A percentile compares a stretch with the other conserved stretches of the same genome.
These are phyloP conservation scores for Agelas oroides DNA, from an alignment of 37 sponge, comb jelly and placozoan species.

Conservation along the genomic window DNA sequence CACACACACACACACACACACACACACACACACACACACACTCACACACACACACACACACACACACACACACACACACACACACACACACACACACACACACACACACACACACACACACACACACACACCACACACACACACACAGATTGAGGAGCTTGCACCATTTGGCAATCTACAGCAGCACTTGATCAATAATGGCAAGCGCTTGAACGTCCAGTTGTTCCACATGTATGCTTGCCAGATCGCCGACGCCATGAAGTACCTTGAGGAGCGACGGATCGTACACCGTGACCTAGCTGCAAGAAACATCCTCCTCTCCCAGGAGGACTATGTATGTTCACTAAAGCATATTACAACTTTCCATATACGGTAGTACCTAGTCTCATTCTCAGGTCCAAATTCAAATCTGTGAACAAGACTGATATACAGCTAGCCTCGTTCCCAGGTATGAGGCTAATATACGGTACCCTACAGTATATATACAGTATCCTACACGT, in stretches of 20 bases:
- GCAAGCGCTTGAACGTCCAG: constrained; percentile 5
- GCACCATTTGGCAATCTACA: constrained; percentile 67
- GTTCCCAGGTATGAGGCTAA: too few species aligned
- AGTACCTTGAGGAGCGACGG: constrained; percentile 47
- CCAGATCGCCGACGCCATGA: constrained; percentile 78
- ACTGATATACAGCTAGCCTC: too few species aligned
- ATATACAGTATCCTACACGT: too few species aligned
- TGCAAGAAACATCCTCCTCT: constrained; percentile 42
- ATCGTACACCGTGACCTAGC: constrained; percentile 35
- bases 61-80: constrained; percentile 15
- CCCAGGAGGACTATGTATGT: constrained; percentile 30
- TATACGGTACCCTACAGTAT: too few species aligned
- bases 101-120: neutral
- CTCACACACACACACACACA: constrained; percentile 2
- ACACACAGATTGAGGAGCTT: constrained; percentile 69
- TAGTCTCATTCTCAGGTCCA: too few species aligned
- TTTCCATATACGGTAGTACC: too few species aligned
- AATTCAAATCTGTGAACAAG: too few species aligned
- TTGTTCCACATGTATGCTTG: constrained; percentile 54
- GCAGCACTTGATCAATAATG: constrained; percentile 20
- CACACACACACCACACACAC: neutral
- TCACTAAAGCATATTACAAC: neutral
- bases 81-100: constrained; percentile 19
- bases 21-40: neutral
- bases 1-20: neutral